A percentile compares a stretch with the other conserved stretches of the same genome.
Evolutionary conservation across 2,113 vertebrate species (phyloP).

Genomic region (Lagopus leucura): DNA sequence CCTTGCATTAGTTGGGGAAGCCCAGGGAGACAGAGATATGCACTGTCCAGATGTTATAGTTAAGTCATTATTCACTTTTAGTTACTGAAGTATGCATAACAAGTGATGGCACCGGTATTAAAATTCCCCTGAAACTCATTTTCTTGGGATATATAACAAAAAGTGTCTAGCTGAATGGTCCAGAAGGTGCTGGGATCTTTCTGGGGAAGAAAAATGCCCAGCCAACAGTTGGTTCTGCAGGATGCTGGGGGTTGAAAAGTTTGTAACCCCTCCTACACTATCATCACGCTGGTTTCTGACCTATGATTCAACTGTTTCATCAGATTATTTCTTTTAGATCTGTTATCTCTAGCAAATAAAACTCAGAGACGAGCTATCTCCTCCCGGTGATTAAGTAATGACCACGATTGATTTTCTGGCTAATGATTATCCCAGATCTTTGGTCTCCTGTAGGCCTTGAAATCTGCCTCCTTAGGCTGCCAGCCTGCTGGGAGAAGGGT

Average conservation of each 20-base stretch:
- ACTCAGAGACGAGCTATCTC: not conserved
- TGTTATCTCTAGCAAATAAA: conserved; percentile 65
- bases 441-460: not conserved
- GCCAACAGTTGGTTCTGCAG: not conserved
- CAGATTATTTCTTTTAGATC: conserved; percentile 21
- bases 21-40: not conserved
- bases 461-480: not conserved
- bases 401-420: not conserved
- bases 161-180: rapidly evolving
- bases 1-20: not conserved
- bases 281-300: not conserved
- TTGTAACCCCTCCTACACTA: not conserved
- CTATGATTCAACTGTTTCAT: not conserved
- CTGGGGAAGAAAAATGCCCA: not conserved
- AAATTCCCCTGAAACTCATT: not conserved
- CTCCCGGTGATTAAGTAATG: conserved; percentile 19
- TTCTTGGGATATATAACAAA: not conserved
- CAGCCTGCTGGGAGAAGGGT: not conserved
- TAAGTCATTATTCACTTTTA: not conserved
- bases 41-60: not conserved
- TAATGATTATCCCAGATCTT: conserved; percentile 45
- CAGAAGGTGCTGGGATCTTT: not conserved
- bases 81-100: rapidly evolving
- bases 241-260: not conserved
- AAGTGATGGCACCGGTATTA: not conserved